These are phyloP conservation scores for Drosophila azteca DNA, from an alignment of 1,140 invertebrate species.

Conservation along the genomic window DNA sequence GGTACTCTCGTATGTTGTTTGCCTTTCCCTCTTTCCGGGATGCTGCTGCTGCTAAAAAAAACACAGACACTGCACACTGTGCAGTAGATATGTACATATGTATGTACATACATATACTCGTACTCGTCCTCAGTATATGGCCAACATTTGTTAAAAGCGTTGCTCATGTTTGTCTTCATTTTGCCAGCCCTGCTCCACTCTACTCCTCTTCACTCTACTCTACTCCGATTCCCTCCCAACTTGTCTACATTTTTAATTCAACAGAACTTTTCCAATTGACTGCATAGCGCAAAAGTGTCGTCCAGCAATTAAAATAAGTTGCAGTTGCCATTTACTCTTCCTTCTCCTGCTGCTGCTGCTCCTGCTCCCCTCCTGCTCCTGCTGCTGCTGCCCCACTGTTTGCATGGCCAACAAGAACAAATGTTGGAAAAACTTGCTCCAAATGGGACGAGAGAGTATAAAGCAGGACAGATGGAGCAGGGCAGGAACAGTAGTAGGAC, in stretches of 20 bases:
- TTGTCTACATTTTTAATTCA: conserved; percentile 66
- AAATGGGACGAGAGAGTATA: conserved; percentile 11
- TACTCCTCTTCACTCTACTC: neutral
- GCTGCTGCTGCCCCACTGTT: conserved; percentile 34
- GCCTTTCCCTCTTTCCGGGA: conserved; percentile 1
- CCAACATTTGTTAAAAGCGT: conserved; percentile 31
- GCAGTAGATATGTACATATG: conserved; percentile 8
- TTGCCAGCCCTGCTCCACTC: too few relatives aligned
- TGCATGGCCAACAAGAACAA: conserved; percentile 53
- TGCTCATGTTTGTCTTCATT: conserved; percentile 48
- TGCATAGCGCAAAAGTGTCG: conserved; percentile 73
- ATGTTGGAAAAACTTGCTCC: conserved; percentile 48
- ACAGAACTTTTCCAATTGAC: conserved; percentile 75
- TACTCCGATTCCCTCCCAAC: conserved; percentile 6
- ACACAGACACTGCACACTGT: conserved; percentile 21
- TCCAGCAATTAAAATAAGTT: conserved; percentile 77
- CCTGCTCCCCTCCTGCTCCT: conserved; percentile 22
- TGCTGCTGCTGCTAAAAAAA: conserved; percentile 1
- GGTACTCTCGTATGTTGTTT: conserved; percentile 30
- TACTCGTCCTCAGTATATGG: conserved; percentile 24
- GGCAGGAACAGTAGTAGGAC: neutral
- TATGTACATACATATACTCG: too few relatives aligned
- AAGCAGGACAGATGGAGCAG: neutral
- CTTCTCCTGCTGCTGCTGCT: conserved; percentile 11
- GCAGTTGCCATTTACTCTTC: conserved; percentile 67